Evolutionary conservation across 2,797 vertebrate species (phyloP), one percentile per base, ranked within the genome.

Genomic region (Lycodopsis pacificus): DNA sequence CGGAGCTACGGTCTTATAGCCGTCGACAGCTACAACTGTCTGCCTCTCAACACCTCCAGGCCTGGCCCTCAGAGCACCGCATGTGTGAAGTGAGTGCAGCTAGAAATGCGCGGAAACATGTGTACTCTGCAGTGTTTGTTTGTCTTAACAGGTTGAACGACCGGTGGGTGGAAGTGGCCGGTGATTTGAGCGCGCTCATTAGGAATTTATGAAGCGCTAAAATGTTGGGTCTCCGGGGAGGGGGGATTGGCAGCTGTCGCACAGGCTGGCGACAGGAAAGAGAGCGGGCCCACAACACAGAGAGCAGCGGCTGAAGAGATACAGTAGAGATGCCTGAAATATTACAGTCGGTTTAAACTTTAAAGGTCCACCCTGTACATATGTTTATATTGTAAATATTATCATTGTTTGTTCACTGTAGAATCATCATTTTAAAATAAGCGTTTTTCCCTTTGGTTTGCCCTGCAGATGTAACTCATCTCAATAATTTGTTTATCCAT

Each of bases 181-280:
- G 91, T 89, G 91, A 92, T 92, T 93, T 78, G 90, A 93, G 89
- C 70, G 69, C 56, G 83, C 89, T 95, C 92, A 93, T 95, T 94
- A 94, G 91, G 92, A 94, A 93, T 94, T 93, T 92, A 94, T 93
- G 91, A 93, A 92, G 93, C 88, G 88, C 92, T 95, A 93, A 94
- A 94, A 94, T 91, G 92, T 89, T 91, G 86, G 84, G 90, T 92
- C 92, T 92, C 90, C 1, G 2, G 90, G 91, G 91, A 92, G 80
- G 69, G 46, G 86, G 93, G 92, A 93, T 89, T 93, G 92, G 92
- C 93, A 93, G 93, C 93, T 92, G 92, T 93, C 92, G 89, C 87
- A 27, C 81, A 74, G 22, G 79, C 77, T 67, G 82, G 79, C 66
- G 83, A 85, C 86, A 75, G 77, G 72, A 65, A 12, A 76, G 72